Percentiles rank a stretch among this genome's conserved stretches.
These are phyloP conservation scores for Collichthys lucidus DNA, from an alignment of 2,113 vertebrate species.

Conservation along the genomic window DNA sequence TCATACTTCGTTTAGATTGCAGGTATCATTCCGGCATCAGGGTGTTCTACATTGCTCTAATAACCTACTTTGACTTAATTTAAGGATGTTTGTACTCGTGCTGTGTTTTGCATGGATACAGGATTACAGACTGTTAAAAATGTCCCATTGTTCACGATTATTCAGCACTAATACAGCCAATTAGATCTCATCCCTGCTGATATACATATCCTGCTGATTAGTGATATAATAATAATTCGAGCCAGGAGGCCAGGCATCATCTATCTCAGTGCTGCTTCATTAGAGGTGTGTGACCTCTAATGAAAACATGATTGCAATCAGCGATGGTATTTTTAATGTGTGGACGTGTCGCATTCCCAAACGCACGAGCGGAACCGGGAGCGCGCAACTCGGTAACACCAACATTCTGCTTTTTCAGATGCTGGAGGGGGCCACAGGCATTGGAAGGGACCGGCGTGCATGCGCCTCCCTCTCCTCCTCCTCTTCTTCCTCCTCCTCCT, in stretches of 20 bases:
- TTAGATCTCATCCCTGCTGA: background rate
- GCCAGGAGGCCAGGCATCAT: conserved; percentile 33
- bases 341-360: conserved; percentile 72
- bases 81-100: no score
- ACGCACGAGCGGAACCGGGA: conserved; percentile 68
- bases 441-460: conserved; percentile 46
- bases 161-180: background rate
- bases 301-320: conserved; percentile 65
- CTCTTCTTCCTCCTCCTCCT: background rate
- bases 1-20: background rate
- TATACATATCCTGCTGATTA: background rate
- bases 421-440: conserved; percentile 62
- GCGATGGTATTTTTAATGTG: conserved; percentile 52
- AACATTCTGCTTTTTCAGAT: conserved; percentile 27
- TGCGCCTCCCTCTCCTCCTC: conserved; percentile 57
- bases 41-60: background rate
- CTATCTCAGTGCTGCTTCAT: conserved; percentile 46
- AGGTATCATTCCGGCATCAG: background rate
- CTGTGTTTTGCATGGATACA: background rate
- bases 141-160: background rate
- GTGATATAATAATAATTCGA: conserved; percentile 18
- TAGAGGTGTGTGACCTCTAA: conserved; percentile 62
- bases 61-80: no score
- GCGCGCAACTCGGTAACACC: conserved; percentile 44
- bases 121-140: background rate